Conservation (phyloP, 2,797 vertebrate genomes). For the Lophius americanus region DNA sequence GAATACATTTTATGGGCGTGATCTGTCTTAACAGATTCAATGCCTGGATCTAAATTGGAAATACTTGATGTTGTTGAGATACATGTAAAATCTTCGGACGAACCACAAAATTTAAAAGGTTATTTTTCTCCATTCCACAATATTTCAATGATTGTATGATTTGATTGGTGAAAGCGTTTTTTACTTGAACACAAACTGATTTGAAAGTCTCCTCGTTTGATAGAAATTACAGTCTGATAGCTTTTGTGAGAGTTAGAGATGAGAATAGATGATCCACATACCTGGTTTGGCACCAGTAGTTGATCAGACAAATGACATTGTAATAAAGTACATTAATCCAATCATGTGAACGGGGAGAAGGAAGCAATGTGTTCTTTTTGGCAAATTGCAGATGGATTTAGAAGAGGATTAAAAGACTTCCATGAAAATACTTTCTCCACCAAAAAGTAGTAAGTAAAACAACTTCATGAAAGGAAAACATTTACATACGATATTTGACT, state of each 20-base stretch:
- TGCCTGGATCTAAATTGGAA: conserved; percentile 68
- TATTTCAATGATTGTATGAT: conserved; percentile 13
- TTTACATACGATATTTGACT: conserved; percentile 6
- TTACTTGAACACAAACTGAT: conserved; percentile 4
- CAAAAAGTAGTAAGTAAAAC: conserved; percentile 21
- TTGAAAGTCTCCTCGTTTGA: conserved; percentile 24
- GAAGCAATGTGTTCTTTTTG: conserved; percentile 37
- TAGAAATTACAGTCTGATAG: conserved; percentile 4
- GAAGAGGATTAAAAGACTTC: too few relatives aligned
- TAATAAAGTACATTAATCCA: conserved; percentile 25
- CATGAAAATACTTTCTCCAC: conserved; percentile 10
- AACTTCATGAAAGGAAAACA: conserved; percentile 15
- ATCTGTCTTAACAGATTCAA: conserved; percentile 63
- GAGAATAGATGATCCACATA: conserved; percentile 19
- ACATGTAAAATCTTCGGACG: conserved; percentile 60
- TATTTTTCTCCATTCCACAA: conserved; percentile 40
- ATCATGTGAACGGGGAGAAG: conserved; percentile 34
- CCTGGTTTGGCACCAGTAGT: background rate
- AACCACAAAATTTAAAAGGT: conserved; percentile 36
- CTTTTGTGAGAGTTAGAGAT: conserved; percentile 21
- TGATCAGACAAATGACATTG: conserved; percentile 5
- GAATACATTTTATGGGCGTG: conserved; percentile 69
- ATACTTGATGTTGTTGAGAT: conserved; percentile 70
- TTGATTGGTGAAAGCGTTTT: conserved; percentile 1
- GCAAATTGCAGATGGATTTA: conserved; percentile 23